Evolutionary conservation across 2,888 invertebrate species (phyloP), one percentile per base, ranked within the genome.

Genomic region (Mesorhabditis spiculigera): DNA sequence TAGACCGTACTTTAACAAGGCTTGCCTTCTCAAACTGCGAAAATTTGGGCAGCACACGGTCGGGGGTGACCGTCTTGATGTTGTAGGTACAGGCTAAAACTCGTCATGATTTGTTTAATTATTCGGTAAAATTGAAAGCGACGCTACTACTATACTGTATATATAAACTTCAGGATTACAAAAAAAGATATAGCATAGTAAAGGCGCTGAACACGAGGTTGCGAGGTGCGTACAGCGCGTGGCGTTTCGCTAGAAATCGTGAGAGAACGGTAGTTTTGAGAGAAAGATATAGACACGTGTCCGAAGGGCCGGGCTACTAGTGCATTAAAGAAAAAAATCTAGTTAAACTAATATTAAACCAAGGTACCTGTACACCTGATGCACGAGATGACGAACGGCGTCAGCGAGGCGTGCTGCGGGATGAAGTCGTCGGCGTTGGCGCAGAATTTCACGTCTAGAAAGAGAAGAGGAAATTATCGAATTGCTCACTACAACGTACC

Each of bases 381-480:
- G 74, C 85, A 85, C 8, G 82, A 82, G 68, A 85, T 80, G 45
- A 85, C 76, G 71, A 85, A 85, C 43, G 85, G 83, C 63, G 79
- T 80, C 45, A 79, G 73, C 5, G 84, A 81, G 28, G 82, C 82
- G 73, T 85, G 83, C 71, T 85, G 85, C 13, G 85, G 82, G 13
- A 78, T 76, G 69, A 78, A 80, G 65, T 78, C 78, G 8, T 75
- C 78, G 16, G 75, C 69, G 65, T 79, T 78, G 58, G 72, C 76
- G 65, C 82, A 81, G 58, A 79, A 77, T 50, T 71, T 71, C 63
- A 75, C 78, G 65, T 84, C 82, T 50, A 3, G n/a, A 50, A 50
- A n/a, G n/a, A 2, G n/a, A 3, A 1, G n/a, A 13, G 58, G 0
- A 13, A 10, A 50, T 13, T 50, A 3, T 50, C 8, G n/a, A 50